Evolutionary conservation across 2,113 vertebrate species (phyloP).

Genomic region (Malaclemys terrapin): DNA sequence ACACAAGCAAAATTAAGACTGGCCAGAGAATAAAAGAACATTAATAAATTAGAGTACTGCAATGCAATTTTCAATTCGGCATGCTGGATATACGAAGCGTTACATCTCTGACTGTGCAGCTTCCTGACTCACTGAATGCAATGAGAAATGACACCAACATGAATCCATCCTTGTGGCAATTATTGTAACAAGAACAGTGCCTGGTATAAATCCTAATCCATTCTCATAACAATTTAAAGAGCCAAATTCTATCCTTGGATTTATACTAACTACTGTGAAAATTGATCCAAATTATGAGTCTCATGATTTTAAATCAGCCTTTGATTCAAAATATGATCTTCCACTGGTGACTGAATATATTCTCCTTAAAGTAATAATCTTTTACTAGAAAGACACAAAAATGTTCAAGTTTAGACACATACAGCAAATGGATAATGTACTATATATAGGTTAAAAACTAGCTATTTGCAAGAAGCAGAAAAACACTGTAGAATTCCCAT

Average conservation of each 20-base stretch:
- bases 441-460: background rate
- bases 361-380: background rate
- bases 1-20: background rate
- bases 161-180: background rate
- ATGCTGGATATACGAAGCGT: background rate
- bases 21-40: rapidly evolving
- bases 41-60: background rate
- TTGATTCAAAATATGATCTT: background rate
- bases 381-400: rapidly evolving
- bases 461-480: background rate
- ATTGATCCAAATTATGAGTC: background rate
- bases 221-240: background rate
- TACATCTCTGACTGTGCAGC: background rate
- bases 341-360: background rate
- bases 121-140: background rate
- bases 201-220: background rate
- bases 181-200: background rate
- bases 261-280: background rate
- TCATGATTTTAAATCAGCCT: background rate
- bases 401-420: background rate
- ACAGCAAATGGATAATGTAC: background rate
- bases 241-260: background rate
- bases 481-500: background rate
- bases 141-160: background rate
- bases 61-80: background rate